Percentiles rank a stretch among this genome's conserved stretches.
Evolutionary conservation across 2,113 vertebrate species (phyloP).

Genomic region (Prunella himalayana): DNA sequence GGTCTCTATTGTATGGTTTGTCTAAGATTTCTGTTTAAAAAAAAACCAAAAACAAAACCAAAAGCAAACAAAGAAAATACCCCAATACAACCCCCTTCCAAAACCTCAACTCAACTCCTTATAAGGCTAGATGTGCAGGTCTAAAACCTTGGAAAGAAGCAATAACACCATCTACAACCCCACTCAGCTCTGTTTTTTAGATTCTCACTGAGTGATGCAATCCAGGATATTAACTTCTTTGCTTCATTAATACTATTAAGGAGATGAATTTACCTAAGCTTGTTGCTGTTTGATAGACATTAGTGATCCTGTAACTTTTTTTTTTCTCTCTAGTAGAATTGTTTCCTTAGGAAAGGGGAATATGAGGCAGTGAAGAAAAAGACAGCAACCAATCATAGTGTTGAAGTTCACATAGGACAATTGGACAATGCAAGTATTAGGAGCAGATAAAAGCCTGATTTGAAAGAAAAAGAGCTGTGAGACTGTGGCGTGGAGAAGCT

Average conservation of each 20-base stretch:
- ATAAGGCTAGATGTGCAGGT: background rate
- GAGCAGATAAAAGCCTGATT: background rate
- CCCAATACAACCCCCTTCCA: rapidly evolving
- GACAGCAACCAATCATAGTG: background rate
- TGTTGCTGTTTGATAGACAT: background rate
- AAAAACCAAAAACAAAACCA: background rate
- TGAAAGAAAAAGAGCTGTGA: background rate
- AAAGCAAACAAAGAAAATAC: background rate
- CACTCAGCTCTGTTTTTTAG: background rate
- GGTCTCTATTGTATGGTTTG: background rate
- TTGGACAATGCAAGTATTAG: background rate
- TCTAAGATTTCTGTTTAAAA: background rate
- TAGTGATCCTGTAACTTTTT: background rate
- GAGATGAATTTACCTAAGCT: background rate
- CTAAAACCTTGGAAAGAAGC: background rate
- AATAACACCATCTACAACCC: background rate
- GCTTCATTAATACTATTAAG: background rate
- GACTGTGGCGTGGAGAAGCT: background rate
- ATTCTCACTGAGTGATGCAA: background rate
- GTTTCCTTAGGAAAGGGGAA: background rate
- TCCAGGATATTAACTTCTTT: background rate
- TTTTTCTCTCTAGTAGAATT: background rate
- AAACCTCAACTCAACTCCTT: rapidly evolving
- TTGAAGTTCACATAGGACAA: background rate
- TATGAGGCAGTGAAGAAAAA: background rate